Percentiles rank a stretch among this genome's conserved stretches.
Conservation (phyloP, 2,113 vertebrate genomes). For the Rhinopomastus cyanomelas region DNA sequence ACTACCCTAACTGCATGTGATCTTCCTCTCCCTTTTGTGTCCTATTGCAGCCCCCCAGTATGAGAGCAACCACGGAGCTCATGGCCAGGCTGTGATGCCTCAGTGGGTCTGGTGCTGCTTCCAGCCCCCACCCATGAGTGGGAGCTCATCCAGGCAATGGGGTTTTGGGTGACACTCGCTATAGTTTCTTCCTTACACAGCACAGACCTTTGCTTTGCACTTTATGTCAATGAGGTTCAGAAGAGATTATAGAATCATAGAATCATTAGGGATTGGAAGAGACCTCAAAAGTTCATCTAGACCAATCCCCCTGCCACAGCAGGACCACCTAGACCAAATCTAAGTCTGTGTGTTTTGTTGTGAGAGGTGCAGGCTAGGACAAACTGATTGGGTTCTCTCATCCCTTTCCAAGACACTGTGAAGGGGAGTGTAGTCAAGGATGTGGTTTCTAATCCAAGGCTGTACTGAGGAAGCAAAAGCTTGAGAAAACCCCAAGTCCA, state of each 20-base stretch:
- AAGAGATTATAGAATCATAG: no score
- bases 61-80: background rate
- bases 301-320: no score
- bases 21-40: background rate
- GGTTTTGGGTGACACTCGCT: background rate
- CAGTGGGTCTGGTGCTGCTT: background rate
- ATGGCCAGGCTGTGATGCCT: background rate
- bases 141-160: background rate
- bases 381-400: background rate
- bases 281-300: no score
- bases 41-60: background rate
- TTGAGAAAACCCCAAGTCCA: background rate
- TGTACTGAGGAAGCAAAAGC: background rate
- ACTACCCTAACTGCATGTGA: background rate
- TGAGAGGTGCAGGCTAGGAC: background rate
- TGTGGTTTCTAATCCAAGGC: background rate
- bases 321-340: no score
- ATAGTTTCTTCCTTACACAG: no score
- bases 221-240: background rate
- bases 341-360: background rate
- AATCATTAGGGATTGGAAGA: no score
- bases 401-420: background rate
- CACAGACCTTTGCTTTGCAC: background rate
- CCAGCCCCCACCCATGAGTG: background rate
- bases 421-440: background rate